Base-by-base conservation (phyloP, 2,888 invertebrate genomes). In the Ferrisia virgata region DNA sequence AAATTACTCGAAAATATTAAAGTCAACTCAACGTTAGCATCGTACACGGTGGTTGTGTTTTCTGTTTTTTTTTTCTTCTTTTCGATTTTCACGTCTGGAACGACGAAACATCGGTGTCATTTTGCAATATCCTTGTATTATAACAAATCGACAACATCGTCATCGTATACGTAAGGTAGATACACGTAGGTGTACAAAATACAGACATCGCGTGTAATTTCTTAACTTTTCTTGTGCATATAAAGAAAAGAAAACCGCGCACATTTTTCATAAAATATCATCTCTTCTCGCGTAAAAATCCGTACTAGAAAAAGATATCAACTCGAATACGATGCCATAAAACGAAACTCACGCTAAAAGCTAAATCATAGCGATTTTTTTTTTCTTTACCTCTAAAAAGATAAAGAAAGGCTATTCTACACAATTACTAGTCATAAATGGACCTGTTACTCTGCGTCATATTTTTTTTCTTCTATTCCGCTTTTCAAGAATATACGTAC, bases 1-100 rank as follows among this genome's bases (percentile, higher is more conserved):
- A 64, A 64, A 64, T 64, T 64, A 64, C 64, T 64, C 64, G 64
- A 64, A n/a, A 28, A 64, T 64, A 64, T 64, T 58, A 58, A 58
- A 64, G 64, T 64, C 6, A 11, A 64, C 28, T 64, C 64, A 28
- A 4, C 64, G 64, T 28, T 64, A 11, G 28, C 4, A n/a, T n/a
- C n/a, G n/a, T n/a, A n/a, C n/a, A n/a, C n/a, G n/a, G n/a, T n/a
- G n/a, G n/a, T n/a, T n/a, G n/a, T n/a, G n/a, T n/a, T n/a, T n/a
- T n/a, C n/a, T n/a, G n/a, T 64, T 64, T 4, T 53, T 40, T 40
- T 40, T 11, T 11, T 11, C 1, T 40, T 9, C 18, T 53, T 18
- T 53, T 53, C 18, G 53, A 53, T 53, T 53, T 18, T 53, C n/a
- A n/a, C 53, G 53, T 40, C 40, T 40, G 3, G 53, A 5, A 22